phyloP scores from a whole-genome alignment of 2,888 invertebrate genomes.

The Hirtodrosophila cameraria region DNA sequence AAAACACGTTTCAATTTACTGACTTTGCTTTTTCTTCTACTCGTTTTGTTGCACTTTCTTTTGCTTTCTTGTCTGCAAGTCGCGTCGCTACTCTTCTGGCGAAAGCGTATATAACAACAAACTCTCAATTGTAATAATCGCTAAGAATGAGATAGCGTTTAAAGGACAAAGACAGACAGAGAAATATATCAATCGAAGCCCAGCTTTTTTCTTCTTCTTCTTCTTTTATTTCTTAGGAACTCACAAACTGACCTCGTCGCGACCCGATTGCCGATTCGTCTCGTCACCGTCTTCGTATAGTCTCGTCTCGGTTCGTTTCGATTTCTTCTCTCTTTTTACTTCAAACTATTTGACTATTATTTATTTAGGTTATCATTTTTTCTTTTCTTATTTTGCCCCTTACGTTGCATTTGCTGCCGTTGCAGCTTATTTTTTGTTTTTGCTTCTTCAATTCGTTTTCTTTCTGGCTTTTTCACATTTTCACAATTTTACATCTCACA shows the following conservation, averaged over 20 bases:
- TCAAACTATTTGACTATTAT: slow-evolving; percentile 60
- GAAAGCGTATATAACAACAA: slow-evolving; percentile 46
- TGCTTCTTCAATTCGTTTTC: slow-evolving; percentile 8
- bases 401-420: slow-evolving; percentile 14
- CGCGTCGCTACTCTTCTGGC: slow-evolving; percentile 10
- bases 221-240: slow-evolving; percentile 22
- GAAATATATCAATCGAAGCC: slow-evolving; percentile 17
- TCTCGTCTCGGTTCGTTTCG: slow-evolving; percentile 8
- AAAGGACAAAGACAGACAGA: not conserved
- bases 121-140: slow-evolving; percentile 34
- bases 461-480: slow-evolving; percentile 35
- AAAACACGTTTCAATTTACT: slow-evolving; percentile 45
- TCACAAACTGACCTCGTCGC: slow-evolving; percentile 39
- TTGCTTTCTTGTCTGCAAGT: slow-evolving; percentile 12
- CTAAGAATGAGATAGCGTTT: slow-evolving; percentile 2
- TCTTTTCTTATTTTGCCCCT: slow-evolving; percentile 13
- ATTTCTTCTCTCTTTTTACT: slow-evolving; percentile 26
- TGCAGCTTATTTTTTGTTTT: slow-evolving; percentile 9
- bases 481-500: slow-evolving; percentile 40
- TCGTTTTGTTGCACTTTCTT: slow-evolving; percentile 44
- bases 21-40: slow-evolving; percentile 4
- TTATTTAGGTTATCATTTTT: slow-evolving; percentile 71
- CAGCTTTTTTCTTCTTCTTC: slow-evolving; percentile 4
- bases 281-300: slow-evolving; percentile 3
- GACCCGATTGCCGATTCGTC: slow-evolving; percentile 16